A percentile compares a stretch with the other conserved stretches of the same genome.
Evolutionary conservation across 2,113 vertebrate genomes (phyloP).

Genomic region (Neodontobutis hainanensis): DNA sequence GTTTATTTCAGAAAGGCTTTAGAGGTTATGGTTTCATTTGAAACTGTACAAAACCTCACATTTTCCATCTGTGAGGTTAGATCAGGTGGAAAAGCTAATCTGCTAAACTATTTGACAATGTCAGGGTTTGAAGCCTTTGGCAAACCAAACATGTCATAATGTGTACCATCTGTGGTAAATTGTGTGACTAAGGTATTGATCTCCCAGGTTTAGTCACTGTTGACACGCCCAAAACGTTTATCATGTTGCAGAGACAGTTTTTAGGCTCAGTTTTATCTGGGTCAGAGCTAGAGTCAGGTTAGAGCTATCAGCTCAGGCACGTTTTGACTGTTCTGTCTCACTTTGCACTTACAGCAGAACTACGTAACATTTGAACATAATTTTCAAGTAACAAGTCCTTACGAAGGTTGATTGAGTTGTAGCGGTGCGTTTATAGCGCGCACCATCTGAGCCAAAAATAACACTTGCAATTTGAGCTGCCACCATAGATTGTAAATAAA

Average conservation of each 20-base stretch:
- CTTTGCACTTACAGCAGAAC: not conserved
- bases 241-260: constrained; percentile 50
- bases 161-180: not conserved
- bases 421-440: too few species aligned
- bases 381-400: too few species aligned
- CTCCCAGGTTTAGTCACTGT: constrained; percentile 5
- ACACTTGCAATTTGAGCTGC: too few species aligned
- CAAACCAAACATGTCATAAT: not conserved
- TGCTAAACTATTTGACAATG: not conserved
- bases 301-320: constrained; percentile 52
- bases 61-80: too few species aligned
- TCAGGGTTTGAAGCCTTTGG: not conserved
- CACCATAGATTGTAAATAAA: too few species aligned
- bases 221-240: constrained; percentile 65
- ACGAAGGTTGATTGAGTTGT: too few species aligned
- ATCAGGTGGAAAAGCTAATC: too few species aligned
- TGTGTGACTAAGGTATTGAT: not conserved
- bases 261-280: constrained; percentile 53
- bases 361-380: too few species aligned
- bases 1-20: too few species aligned
- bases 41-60: too few species aligned
- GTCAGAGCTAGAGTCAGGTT: constrained; percentile 7
- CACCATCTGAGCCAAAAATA: too few species aligned
- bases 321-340: constrained; percentile 16
- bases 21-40: too few species aligned